phyloP scores from a whole-genome alignment of 2,113 vertebrate genomes.

The Vidua chalybeata region DNA sequence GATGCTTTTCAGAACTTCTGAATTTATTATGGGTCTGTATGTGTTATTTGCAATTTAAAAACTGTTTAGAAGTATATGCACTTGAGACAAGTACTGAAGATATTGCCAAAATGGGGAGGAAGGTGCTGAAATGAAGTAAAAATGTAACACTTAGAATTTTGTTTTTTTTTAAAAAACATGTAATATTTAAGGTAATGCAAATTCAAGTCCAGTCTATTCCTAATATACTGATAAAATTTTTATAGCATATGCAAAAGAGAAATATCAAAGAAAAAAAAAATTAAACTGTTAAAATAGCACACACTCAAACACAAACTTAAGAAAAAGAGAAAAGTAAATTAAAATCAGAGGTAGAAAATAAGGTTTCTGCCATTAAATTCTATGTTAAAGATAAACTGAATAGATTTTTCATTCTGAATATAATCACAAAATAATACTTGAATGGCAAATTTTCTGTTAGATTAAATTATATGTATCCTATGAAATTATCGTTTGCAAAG shows the following conservation, averaged over 20 bases:
- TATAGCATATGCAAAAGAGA: not conserved
- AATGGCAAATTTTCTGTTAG: not conserved
- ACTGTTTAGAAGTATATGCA: not conserved
- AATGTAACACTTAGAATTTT: not conserved
- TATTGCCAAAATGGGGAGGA: not conserved
- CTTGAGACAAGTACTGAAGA: not conserved
- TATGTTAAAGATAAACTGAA: not conserved
- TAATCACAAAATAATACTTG: not conserved
- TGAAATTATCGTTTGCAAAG: slow-evolving; percentile 47
- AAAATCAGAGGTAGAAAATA: not conserved
- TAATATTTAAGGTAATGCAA: not conserved
- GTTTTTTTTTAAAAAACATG: not conserved
- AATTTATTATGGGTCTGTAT: not conserved
- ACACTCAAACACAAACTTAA: not conserved
- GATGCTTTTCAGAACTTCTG: not conserved
- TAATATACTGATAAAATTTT: not conserved
- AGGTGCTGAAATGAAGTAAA: not conserved
- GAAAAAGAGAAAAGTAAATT: not conserved
- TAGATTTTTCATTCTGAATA: not conserved
- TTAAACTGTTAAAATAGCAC: not conserved
- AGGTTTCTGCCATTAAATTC: not conserved
- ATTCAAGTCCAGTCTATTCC: not conserved
- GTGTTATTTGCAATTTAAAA: not conserved
- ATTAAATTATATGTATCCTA: slow-evolving; percentile 19
- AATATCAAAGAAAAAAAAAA: not conserved